phyloP scores from a whole-genome alignment of 1,140 invertebrate genomes.

The Vollenhovia emeryi region DNA sequence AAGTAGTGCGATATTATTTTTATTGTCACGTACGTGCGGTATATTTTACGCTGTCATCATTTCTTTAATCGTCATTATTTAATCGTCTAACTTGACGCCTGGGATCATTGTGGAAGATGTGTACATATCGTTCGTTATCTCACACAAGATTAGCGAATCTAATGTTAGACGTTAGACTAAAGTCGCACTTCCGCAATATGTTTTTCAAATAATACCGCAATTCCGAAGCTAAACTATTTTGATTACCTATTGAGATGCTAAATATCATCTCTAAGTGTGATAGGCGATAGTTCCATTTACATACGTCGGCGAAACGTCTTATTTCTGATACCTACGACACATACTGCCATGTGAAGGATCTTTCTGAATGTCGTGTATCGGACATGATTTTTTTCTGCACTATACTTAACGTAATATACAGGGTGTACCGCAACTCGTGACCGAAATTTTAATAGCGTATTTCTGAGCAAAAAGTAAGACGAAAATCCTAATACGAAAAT shows the following conservation, averaged over 20 bases:
- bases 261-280: slow-evolving; percentile 41
- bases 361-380: neutral
- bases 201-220: slow-evolving; percentile 29
- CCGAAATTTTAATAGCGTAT: too few species aligned
- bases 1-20: neutral
- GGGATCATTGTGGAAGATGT: slow-evolving; percentile 5
- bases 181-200: slow-evolving; percentile 35
- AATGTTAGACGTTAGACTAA: slow-evolving; percentile 31
- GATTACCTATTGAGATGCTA: slow-evolving; percentile 37
- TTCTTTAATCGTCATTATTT: neutral
- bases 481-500: too few species aligned
- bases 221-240: slow-evolving; percentile 36
- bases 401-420: slow-evolving; percentile 9
- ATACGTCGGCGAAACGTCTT: neutral
- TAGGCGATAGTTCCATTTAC: slow-evolving; percentile 19
- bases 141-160: neutral
- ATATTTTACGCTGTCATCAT: neutral
- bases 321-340: slow-evolving; percentile 30
- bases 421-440: too few species aligned
- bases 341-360: slow-evolving; percentile 38
- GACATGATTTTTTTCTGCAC: neutral
- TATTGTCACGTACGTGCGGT: neutral
- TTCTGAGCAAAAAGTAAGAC: too few species aligned
- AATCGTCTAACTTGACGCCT: neutral
- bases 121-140: neutral